A percentile compares a stretch with the other conserved stretches of the same genome.
phyloP scores from a whole-genome alignment of 2,113 vertebrate species.

The Microtus montanus region DNA sequence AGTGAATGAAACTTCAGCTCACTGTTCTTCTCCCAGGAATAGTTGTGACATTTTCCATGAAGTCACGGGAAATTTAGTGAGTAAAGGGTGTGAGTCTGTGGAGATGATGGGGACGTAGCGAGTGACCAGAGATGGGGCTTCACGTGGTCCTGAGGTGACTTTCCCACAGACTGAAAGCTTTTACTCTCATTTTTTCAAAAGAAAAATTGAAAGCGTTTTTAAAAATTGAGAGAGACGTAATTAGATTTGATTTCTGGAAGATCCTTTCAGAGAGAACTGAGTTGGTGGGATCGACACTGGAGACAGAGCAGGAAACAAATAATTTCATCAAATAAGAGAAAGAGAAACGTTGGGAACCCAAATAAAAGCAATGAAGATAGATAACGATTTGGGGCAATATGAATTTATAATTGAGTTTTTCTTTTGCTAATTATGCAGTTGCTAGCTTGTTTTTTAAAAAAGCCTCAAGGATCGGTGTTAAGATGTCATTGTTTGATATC shows the following conservation, averaged over 20 bases:
- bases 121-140: background rate
- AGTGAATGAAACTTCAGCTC: background rate
- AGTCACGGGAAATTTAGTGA: background rate
- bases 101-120: fast-evolving
- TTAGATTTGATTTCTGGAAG: slow-evolving; percentile 40
- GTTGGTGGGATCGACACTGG: background rate
- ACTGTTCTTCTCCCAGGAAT: background rate
- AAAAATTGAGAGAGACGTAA: background rate
- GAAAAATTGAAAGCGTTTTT: background rate
- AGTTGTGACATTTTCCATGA: background rate
- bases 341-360: slow-evolving; percentile 24
- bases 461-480: background rate
- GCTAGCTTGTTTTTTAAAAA: slow-evolving; percentile 14
- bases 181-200: background rate
- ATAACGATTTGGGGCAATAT: background rate
- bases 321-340: background rate
- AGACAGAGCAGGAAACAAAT: background rate
- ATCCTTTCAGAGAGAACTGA: background rate
- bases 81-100: background rate
- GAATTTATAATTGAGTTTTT: slow-evolving; percentile 6
- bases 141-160: background rate
- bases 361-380: slow-evolving; percentile 19
- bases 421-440: slow-evolving; percentile 25
- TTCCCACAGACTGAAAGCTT: background rate
- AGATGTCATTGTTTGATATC: background rate